Conservation (phyloP, 2,888 invertebrate genomes). For the Cephus rjabovi region DNA sequence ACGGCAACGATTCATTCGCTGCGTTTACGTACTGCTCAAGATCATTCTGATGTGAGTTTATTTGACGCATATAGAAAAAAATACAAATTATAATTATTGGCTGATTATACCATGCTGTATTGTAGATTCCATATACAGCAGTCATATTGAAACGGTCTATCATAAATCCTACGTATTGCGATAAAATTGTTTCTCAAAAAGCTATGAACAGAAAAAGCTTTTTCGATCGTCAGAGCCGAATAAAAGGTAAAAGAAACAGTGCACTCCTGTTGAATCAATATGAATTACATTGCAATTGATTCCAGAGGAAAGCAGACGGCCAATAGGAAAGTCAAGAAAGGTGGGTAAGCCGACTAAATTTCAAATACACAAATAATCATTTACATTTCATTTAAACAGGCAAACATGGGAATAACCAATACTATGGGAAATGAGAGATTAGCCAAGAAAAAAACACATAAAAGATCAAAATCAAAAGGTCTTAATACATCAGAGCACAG, state of each 20-base stretch:
- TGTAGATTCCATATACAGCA: not conserved
- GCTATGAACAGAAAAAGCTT: not conserved
- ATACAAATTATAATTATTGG: not conserved
- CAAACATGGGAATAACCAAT: not conserved
- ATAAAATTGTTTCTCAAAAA: not conserved
- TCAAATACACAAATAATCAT: not conserved
- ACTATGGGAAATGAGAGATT: not conserved
- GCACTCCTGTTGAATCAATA: not conserved
- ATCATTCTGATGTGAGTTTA: not conserved
- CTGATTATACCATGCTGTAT: not conserved
- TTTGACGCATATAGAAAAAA: not conserved
- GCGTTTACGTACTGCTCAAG: not conserved
- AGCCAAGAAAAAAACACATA: not conserved
- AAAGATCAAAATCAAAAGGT: not conserved
- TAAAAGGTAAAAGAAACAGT: not conserved
- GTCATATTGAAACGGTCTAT: not conserved
- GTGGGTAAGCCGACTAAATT: not conserved
- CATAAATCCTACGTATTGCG: not conserved
- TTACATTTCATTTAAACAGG: not conserved
- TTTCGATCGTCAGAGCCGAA: not conserved
- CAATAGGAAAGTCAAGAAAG: not conserved
- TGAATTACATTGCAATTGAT: not conserved
- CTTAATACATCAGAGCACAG: not conserved
- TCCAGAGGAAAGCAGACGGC: not conserved
- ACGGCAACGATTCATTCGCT: not conserved